These are phyloP conservation scores for Nomada goodeniana DNA, from an alignment of 2,888 invertebrate genomes.

Conservation along the genomic window DNA sequence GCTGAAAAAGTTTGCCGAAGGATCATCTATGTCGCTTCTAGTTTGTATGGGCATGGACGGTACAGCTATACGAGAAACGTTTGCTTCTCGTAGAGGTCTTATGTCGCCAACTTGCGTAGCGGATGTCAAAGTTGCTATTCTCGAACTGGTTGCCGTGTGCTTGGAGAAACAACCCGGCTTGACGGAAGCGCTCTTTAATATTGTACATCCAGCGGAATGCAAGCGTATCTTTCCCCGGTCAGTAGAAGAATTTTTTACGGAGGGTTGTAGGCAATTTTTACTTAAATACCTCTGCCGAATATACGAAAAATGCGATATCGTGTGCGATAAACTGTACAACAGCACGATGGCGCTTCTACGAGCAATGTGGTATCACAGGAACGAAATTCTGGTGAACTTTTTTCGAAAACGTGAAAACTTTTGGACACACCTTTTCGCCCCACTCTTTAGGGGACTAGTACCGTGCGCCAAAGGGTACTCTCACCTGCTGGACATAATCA, in stretches of 20 bases:
- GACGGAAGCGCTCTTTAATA: constrained; percentile 83
- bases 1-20: constrained; percentile 86
- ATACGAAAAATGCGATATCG: constrained; percentile 79
- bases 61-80: constrained; percentile 86
- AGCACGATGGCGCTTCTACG: constrained; percentile 82
- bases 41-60: constrained; percentile 87
- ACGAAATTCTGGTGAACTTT: constrained; percentile 82
- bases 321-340: constrained; percentile 80
- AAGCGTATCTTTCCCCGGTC: constrained; percentile 82
- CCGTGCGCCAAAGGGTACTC: constrained; percentile 79
- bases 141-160: constrained; percentile 84
- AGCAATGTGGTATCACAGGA: constrained; percentile 83
- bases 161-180: constrained; percentile 84
- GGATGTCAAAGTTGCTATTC: constrained; percentile 84
- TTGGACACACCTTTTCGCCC: constrained; percentile 82
- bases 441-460: constrained; percentile 79
- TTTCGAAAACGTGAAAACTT: constrained; percentile 82
- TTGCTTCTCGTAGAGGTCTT: constrained; percentile 84
- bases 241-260: constrained; percentile 81
- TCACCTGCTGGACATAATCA: constrained; percentile 81
- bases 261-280: constrained; percentile 82
- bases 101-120: constrained; percentile 85
- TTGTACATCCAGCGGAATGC: constrained; percentile 82
- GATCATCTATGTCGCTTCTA: constrained; percentile 86
- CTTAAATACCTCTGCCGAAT: constrained; percentile 80